Percentiles rank a stretch among this genome's conserved stretches.
Evolutionary conservation across 64 coral and sea anemone genomes (phyloP).

Genomic region (Porites australiensis): DNA sequence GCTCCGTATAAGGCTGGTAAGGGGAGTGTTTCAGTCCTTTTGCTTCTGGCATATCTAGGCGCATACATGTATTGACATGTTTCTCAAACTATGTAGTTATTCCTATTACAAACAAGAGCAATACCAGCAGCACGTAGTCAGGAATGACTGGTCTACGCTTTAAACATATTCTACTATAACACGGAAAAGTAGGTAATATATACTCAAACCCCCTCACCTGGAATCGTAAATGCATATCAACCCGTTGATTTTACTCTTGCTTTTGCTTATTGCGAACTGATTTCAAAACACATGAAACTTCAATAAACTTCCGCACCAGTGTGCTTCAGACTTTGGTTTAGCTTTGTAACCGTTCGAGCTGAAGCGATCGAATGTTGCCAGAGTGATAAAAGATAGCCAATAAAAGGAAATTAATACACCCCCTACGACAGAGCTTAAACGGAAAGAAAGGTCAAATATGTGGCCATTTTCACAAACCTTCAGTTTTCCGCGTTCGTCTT

Average conservation of each 20-base stretch:
- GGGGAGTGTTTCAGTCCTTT: too few species aligned
- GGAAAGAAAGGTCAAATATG: slow-evolving; percentile 6
- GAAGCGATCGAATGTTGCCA: neutral
- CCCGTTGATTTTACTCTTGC: neutral
- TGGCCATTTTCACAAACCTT: neutral
- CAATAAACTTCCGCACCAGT: neutral
- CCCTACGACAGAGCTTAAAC: neutral
- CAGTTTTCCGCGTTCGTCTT: neutral
- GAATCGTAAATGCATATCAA: neutral
- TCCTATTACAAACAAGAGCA: too few species aligned
- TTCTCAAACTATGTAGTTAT: too few species aligned
- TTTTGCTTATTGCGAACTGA: neutral
- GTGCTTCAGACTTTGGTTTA: neutral
- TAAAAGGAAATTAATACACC: neutral
- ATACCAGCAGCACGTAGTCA: too few species aligned
- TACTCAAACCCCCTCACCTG: too few species aligned
- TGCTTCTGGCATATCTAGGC: too few species aligned
- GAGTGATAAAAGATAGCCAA: neutral
- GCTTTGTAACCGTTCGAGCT: neutral
- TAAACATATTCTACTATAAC: too few species aligned
- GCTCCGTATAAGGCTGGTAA: too few species aligned
- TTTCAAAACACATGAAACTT: neutral
- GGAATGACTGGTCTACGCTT: too few species aligned
- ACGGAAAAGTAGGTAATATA: too few species aligned
- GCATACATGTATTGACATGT: too few species aligned